Evolutionary conservation across 1,140 invertebrate species (phyloP).

Genomic region (Drosophila funebris): DNA sequence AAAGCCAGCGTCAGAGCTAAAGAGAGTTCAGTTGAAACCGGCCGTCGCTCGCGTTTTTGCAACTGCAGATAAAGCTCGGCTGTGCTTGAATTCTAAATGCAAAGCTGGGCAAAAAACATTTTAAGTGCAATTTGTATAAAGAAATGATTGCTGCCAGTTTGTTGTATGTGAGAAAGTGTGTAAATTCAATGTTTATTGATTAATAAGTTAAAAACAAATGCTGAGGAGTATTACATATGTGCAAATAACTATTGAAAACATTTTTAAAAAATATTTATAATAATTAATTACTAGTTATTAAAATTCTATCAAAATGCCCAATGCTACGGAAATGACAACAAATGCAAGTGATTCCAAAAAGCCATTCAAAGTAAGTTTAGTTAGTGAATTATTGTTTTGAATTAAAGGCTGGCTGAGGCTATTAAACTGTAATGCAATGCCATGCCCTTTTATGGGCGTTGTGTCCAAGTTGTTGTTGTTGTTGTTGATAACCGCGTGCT

Average conservation of each 20-base stretch:
- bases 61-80: slow-evolving; percentile 30
- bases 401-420: slow-evolving; percentile 1
- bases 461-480: slow-evolving; percentile 21
- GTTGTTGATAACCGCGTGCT: slow-evolving; percentile 47
- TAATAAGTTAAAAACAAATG: slow-evolving; percentile 3
- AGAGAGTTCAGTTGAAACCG: slow-evolving; percentile 60
- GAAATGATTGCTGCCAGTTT: slow-evolving; percentile 28
- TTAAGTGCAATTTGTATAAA: slow-evolving; percentile 58
- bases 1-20: slow-evolving; percentile 30
- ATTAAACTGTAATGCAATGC: slow-evolving; percentile 26
- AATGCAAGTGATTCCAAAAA: slow-evolving; percentile 61
- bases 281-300: no score
- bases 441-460: slow-evolving; percentile 72
- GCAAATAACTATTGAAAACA: slow-evolving; percentile 11
- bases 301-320: slow-evolving; percentile 47
- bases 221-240: slow-evolving; percentile 18
- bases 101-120: slow-evolving; percentile 41
- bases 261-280: no score
- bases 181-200: not conserved
- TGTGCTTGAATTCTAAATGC: slow-evolving; percentile 39
- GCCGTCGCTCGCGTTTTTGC: slow-evolving; percentile 53
- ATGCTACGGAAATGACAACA: slow-evolving; percentile 53
- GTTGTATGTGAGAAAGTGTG: slow-evolving; percentile 9
- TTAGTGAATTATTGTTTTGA: not conserved
- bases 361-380: slow-evolving; percentile 71